Evolutionary conservation across 2,888 invertebrate species (phyloP).

Genomic region (Protula sp.): DNA sequence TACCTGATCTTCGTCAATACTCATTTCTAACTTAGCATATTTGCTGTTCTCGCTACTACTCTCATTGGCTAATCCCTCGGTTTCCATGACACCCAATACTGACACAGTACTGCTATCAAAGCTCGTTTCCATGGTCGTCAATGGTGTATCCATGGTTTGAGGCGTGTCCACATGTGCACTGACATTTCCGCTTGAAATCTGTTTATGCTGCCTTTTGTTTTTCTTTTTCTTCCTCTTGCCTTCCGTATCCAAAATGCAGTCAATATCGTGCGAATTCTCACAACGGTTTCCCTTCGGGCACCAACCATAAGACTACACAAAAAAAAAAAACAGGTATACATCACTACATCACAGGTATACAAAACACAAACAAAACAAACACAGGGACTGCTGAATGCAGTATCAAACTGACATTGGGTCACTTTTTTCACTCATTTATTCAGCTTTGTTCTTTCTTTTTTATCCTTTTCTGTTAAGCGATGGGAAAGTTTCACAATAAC

Average conservation of each 20-base stretch:
- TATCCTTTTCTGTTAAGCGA: too few relatives aligned
- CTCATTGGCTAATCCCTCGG: neutral
- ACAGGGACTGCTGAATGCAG: too few relatives aligned
- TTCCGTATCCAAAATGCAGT: conserved; percentile 48
- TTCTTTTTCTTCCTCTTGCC: conserved; percentile 28
- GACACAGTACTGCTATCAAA: neutral
- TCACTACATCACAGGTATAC: too few relatives aligned
- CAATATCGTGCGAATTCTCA: conserved; percentile 50
- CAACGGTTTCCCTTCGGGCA: conserved; percentile 43
- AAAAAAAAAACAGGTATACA: neutral
- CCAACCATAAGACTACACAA: conserved; percentile 51
- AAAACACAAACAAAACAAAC: too few relatives aligned
- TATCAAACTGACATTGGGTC: too few relatives aligned
- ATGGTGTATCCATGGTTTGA: too few relatives aligned
- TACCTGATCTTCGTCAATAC: neutral
- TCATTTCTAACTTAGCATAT: neutral
- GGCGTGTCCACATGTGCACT: neutral
- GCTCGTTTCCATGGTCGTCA: neutral
- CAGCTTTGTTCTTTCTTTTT: too few relatives aligned
- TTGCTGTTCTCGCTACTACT: neutral
- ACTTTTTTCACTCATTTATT: too few relatives aligned
- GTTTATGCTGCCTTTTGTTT: conserved; percentile 23
- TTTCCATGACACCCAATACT: neutral
- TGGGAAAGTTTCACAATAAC: too few relatives aligned
- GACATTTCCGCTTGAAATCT: neutral